phyloP scores from a whole-genome alignment of 2,797 vertebrate species.

The Microhierax caerulescens region DNA sequence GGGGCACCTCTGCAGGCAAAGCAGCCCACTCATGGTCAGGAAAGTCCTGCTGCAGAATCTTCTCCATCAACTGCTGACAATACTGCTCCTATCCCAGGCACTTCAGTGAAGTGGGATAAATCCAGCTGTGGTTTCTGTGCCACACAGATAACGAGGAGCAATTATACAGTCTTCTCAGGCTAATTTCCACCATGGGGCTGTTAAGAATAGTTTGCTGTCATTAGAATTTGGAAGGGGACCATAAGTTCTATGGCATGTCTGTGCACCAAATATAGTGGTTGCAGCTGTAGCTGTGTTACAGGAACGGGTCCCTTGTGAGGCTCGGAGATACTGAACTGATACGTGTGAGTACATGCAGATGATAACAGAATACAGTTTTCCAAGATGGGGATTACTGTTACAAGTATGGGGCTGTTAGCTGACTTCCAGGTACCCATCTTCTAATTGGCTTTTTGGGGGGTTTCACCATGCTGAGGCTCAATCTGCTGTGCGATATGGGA shows the following conservation, averaged over 20 bases:
- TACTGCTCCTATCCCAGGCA: not conserved
- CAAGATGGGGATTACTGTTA: not conserved
- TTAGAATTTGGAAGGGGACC: not conserved
- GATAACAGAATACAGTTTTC: not conserved
- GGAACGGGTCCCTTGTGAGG: not conserved
- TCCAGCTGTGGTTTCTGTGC: not conserved
- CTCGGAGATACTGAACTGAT: not conserved
- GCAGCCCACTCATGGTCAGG: rapidly evolving
- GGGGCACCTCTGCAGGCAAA: not conserved
- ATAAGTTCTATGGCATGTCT: not conserved
- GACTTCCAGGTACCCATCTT: not conserved
- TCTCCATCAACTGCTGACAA: not conserved
- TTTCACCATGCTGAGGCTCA: not conserved
- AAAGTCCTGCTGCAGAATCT: not conserved
- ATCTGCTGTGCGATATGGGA: not conserved
- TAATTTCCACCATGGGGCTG: not conserved
- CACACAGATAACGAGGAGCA: not conserved
- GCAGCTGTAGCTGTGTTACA: not conserved
- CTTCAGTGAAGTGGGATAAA: not conserved
- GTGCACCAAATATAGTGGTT: rapidly evolving
- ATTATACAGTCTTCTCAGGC: not conserved
- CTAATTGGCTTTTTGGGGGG: not conserved
- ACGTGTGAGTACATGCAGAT: not conserved
- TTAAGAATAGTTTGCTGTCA: not conserved
- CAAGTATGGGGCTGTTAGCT: not conserved